Conservation (phyloP, 2,888 invertebrate species). For the Nymphalis c-album region DNA sequence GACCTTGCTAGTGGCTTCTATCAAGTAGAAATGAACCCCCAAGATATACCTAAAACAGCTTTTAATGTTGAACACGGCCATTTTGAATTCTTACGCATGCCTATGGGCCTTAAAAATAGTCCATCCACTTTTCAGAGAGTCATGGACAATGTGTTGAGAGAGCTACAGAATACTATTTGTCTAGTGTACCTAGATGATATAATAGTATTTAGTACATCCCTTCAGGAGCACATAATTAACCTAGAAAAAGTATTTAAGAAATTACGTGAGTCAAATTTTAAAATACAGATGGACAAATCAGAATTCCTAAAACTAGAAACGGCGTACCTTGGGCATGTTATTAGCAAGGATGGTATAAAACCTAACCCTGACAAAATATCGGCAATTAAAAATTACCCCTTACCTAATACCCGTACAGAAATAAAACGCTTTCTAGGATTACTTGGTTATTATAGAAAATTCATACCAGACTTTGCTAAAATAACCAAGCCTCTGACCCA, state of each 20-base stretch:
- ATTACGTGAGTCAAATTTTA: background rate
- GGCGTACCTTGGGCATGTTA: background rate
- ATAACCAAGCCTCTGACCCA: conserved; percentile 9
- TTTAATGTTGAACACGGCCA: conserved; percentile 44
- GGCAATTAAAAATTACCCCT: background rate
- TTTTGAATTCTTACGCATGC: conserved; percentile 45
- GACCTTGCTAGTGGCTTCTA: background rate
- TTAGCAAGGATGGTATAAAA: background rate
- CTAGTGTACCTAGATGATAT: background rate
- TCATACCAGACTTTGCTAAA: background rate
- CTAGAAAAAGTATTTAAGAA: background rate
- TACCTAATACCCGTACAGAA: background rate
- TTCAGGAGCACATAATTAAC: background rate
- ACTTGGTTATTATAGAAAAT: background rate
- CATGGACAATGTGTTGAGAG: conserved; percentile 42
- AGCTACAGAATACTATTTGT: background rate
- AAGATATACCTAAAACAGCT: conserved; percentile 39
- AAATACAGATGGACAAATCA: background rate
- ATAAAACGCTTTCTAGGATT: background rate
- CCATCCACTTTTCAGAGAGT: conserved; percentile 46
- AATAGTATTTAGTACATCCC: background rate
- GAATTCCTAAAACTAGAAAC: background rate
- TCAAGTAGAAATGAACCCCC: background rate
- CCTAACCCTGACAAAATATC: background rate
- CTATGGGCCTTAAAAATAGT: conserved; percentile 42